Evolutionary conservation across 2,797 vertebrate genomes (phyloP).

Genomic region (Choloepus didactylus): DNA sequence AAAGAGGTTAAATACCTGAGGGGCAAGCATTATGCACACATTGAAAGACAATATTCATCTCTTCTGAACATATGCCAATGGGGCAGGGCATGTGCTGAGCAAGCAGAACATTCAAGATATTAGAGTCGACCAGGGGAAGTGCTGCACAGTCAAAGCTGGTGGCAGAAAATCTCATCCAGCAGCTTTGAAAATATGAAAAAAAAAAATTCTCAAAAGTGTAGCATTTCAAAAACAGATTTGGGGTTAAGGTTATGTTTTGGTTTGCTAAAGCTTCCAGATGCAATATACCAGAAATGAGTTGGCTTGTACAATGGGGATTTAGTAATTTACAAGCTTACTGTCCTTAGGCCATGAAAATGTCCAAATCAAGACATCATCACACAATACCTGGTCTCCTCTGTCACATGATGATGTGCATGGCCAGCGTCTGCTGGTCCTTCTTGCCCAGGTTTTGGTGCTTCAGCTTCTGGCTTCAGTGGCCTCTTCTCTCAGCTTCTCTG

Average conservation of each 20-base stretch:
- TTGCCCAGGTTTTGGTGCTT: too few species aligned
- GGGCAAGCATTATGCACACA: constrained; percentile 51
- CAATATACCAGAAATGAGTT: too few species aligned
- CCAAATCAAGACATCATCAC: too few species aligned
- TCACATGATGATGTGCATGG: too few species aligned
- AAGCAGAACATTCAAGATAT: not conserved
- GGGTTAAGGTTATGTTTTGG: not conserved
- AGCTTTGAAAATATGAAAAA: not conserved
- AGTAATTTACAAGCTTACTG: too few species aligned
- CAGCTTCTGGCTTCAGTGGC: too few species aligned
- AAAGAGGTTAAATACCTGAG: constrained; percentile 76
- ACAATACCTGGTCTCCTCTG: too few species aligned
- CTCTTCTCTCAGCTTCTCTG: too few species aligned
- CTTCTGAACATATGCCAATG: constrained; percentile 67
- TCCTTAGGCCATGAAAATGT: too few species aligned
- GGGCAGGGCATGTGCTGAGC: constrained; percentile 54
- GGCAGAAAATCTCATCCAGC: not conserved
- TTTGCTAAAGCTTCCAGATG: too few species aligned
- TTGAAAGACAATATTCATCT: constrained; percentile 61
- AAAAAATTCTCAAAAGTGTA: constrained; percentile 36
- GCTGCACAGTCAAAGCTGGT: constrained; percentile 39
- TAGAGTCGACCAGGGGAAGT: constrained; percentile 24
- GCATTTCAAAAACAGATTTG: not conserved
- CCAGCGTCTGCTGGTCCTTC: too few species aligned
- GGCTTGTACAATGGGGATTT: too few species aligned